A percentile compares a stretch with the other conserved stretches of the same genome.
These are phyloP conservation scores for Chionis minor DNA, from an alignment of 2,113 vertebrate genomes.

Conservation along the genomic window DNA sequence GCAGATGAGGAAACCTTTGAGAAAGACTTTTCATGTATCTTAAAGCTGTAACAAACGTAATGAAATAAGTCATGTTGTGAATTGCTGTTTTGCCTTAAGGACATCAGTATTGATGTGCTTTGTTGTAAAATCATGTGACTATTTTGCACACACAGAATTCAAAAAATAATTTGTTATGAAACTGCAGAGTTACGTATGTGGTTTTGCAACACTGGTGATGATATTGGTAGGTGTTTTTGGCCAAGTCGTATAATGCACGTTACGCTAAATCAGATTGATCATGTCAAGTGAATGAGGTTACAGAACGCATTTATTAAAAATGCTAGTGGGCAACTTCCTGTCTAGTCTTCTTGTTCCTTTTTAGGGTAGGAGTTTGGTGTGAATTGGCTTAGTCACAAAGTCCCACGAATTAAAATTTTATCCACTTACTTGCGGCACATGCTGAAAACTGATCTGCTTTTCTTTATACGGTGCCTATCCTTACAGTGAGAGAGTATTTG, in stretches of 20 bases:
- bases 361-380: not conserved
- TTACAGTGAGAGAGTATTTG: not conserved
- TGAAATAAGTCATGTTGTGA: not conserved
- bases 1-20: not conserved
- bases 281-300: not conserved
- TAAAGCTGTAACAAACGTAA: not conserved
- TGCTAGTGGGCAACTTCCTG: not conserved
- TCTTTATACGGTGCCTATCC: not conserved
- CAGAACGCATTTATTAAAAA: not conserved
- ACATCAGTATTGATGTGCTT: not conserved
- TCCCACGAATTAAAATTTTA: not conserved
- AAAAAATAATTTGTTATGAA: conserved; percentile 4
- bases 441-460: not conserved
- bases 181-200: not conserved
- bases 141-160: not conserved
- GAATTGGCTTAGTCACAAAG: not conserved
- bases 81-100: not conserved
- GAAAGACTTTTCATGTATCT: not conserved
- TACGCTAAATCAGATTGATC: not conserved
- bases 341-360: not conserved
- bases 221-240: not conserved
- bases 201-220: conserved; percentile 13
- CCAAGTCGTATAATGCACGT: not conserved
- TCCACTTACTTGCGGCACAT: rapidly evolving
- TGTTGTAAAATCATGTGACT: not conserved